Evolutionary conservation across 2,797 vertebrate genomes (phyloP).

Genomic region (Macrochelys suwanniensis): DNA sequence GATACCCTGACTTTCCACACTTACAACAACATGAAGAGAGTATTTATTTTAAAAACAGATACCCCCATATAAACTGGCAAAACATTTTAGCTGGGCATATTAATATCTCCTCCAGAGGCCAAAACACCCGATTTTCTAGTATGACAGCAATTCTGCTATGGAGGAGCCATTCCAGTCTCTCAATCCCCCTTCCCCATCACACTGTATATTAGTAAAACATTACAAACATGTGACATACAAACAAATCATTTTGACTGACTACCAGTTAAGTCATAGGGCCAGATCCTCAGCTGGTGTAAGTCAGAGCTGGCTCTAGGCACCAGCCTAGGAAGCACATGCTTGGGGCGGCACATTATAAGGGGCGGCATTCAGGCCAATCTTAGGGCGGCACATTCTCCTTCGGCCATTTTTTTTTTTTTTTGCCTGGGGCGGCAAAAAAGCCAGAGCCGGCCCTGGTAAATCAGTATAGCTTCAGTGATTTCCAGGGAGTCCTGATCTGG

Average conservation of each 20-base stretch:
- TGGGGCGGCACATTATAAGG: too few relatives aligned
- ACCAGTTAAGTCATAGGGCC: neutral
- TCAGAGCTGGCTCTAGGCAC: too few relatives aligned
- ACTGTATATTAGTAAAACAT: fast-evolving
- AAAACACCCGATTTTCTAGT: neutral
- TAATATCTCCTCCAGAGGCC: neutral
- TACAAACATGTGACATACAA: neutral
- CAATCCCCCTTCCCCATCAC: fast-evolving
- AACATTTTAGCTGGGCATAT: neutral
- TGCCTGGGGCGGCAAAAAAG: too few relatives aligned
- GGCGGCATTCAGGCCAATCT: too few relatives aligned
- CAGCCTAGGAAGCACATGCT: too few relatives aligned
- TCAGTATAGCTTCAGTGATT: fast-evolving
- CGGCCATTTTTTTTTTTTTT: too few relatives aligned
- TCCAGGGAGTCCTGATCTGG: neutral
- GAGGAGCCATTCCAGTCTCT: neutral
- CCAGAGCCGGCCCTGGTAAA: too few relatives aligned
- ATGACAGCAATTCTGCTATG: fast-evolving
- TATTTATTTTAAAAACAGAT: neutral
- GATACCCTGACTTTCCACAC: neutral
- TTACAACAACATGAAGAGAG: neutral
- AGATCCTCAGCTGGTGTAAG: fast-evolving
- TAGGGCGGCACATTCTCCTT: too few relatives aligned
- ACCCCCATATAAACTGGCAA: neutral
- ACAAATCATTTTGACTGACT: neutral